Evolutionary conservation across 2,888 invertebrate genomes (phyloP), one percentile per base, ranked within the genome.

Genomic region (Fragum fragum): DNA sequence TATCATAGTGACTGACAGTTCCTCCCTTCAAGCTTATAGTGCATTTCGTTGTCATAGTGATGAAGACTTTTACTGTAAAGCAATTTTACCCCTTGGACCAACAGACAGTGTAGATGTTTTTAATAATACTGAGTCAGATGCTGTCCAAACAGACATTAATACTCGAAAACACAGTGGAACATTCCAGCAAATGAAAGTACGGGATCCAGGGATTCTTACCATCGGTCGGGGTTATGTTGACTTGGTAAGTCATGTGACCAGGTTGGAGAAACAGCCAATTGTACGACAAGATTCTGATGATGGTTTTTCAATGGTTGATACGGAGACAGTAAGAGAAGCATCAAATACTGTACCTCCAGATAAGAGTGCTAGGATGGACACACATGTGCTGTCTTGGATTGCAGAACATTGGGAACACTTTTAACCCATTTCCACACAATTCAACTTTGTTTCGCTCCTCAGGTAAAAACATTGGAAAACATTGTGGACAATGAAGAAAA

Each of bases 1-100:
- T 94, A 95, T 99, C 63, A 97, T 99, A 73, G 97, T 99, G 7
- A 97, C 98, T 0, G 98, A 98, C 93, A 96, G 97, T 23, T 95
- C 96, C 76, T 96, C 97, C 0, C 95, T 99, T 89, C 95, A 97
- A 1, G 98, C 99, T 0, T 96, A 98, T 78, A 98, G 98, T 3
- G 97, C 98, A n/a, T 98, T 98, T 95, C 96, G 98, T 70, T 91
- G 91, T 69, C 93, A 93, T 82, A 78, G 84, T 32, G 83, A 81
- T 26, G 87, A 89, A 9, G 92, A 92, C 52, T 91, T 90, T 78
- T 91, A 90, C 73, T 86, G 91, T 76, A 90, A 90, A 61, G 79
- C 85, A 42, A 89, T 93, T 52, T 76, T 92, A 3, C 91, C 92
- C 1, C 55, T 92, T 1, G 76, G 81, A 14, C 70, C 80, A n/a